Evolutionary conservation across 2,888 invertebrate species (phyloP), one percentile per base, ranked within the genome.

Genomic region (Alloscopus bannaensis): DNA sequence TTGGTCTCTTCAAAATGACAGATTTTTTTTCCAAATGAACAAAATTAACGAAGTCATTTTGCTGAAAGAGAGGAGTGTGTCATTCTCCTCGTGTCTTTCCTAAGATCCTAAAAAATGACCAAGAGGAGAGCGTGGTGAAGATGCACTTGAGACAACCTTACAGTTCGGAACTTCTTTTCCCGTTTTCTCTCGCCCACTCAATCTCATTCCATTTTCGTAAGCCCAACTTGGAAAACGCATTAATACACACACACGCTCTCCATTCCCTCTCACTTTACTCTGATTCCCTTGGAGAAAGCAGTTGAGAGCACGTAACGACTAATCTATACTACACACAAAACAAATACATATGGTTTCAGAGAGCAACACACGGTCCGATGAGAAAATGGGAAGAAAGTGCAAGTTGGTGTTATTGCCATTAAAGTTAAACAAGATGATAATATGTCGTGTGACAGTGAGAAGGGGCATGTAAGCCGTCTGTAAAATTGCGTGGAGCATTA

Each of bases 401-500:
- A 80, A 73, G 73, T 75, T 70, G 75, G 47, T 75, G 75, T 80
- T 75, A 70, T 80, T 75, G 65, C 71, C 80, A 80, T 80, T 80
- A 75, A 75, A 69, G 70, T 70, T 64, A 70, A 75, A 75, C 75
- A 70, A 57, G 70, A 69, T 69, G 70, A 80, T 78, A 66, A 80
- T 75, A 80, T 70, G 80, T 69, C 69, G 78, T 70, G 81, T 77
- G 83, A 78, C 76, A 76, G 83, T 72, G 71, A 81, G 79, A 81
- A 80, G 80, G 81, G 78, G 79, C 72, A 79, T 78, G 78, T 78
- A 78, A 78, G 78, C 78, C 78, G 78, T 71, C 78, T 78, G 81
- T 70, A 82, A 81, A 82, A 84, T 79, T 83, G 81, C 80, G 81
- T 83, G 80, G 80, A 82, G 83, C 84, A 84, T 84, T 83, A 84